Evolutionary conservation across 1,140 invertebrate species (phyloP).

Genomic region (Cyclargus thomasi): DNA sequence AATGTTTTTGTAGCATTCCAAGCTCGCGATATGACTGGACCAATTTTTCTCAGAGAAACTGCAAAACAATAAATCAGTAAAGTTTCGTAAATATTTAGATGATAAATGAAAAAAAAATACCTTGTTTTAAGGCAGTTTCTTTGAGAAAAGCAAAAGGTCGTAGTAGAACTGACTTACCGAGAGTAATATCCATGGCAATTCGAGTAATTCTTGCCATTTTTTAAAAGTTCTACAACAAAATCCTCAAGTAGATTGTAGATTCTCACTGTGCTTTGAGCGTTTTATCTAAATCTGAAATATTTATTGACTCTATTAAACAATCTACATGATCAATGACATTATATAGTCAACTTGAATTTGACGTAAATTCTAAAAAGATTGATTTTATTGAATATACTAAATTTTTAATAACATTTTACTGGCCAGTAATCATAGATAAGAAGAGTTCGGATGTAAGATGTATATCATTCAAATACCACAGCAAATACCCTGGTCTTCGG

Average conservation of each 20-base stretch:
- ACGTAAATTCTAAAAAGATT: neutral
- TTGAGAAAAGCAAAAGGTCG: conserved; percentile 26
- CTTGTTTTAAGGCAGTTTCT: conserved; percentile 52
- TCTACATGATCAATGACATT: too few relatives aligned
- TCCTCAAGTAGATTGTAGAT: too few relatives aligned
- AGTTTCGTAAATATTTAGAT: neutral
- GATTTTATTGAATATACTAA: neutral
- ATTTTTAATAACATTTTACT: too few relatives aligned
- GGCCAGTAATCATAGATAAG: too few relatives aligned
- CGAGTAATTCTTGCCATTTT: conserved; percentile 16
- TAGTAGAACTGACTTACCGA: conserved; percentile 12
- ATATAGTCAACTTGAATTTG: neutral
- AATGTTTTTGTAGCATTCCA: conserved; percentile 46
- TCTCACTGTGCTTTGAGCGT: too few relatives aligned
- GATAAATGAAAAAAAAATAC: conserved; percentile 6
- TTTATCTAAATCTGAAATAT: too few relatives aligned
- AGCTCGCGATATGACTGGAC: conserved; percentile 40
- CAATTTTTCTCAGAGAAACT: conserved; percentile 60
- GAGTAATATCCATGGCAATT: conserved; percentile 15
- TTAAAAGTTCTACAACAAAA: neutral
- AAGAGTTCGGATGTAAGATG: too few relatives aligned
- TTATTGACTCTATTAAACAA: too few relatives aligned
- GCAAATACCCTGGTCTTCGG: too few relatives aligned
- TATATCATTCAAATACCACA: too few relatives aligned
- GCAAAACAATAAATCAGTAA: conserved; percentile 36